Evolutionary conservation across 2,888 invertebrate genomes (phyloP).

Genomic region (Hyppa rectilinea): DNA sequence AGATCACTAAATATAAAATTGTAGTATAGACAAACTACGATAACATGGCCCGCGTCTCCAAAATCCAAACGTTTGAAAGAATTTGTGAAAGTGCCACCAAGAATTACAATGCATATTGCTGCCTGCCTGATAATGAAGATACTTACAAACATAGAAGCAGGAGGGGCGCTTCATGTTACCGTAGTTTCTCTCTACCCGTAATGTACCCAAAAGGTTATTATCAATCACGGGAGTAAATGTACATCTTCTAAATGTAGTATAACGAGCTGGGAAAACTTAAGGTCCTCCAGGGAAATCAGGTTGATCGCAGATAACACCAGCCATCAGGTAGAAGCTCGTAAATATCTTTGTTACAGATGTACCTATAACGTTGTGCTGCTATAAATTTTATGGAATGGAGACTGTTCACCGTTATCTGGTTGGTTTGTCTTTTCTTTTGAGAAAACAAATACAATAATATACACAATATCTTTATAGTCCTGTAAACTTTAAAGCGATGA

Average conservation of each 20-base stretch:
- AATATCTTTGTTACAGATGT: conserved; percentile 59
- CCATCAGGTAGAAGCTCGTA: conserved; percentile 51
- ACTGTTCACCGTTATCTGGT: conserved; percentile 52
- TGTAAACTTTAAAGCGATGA: neutral
- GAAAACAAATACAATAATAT: conserved; percentile 27
- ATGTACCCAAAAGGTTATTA: conserved; percentile 35
- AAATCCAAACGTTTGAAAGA: no score
- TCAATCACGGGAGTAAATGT: conserved; percentile 51
- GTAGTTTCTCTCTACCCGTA: no score
- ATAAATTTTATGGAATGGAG: conserved; percentile 57
- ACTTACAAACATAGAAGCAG: no score
- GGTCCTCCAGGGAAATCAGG: conserved; percentile 59
- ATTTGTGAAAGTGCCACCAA: no score
- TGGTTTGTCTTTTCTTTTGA: conserved; percentile 37
- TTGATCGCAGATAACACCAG: conserved; percentile 60
- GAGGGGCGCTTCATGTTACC: no score
- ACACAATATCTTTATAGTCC: conserved; percentile 4
- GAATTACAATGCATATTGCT: no score
- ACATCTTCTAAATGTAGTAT: conserved; percentile 53
- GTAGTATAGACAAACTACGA: no score
- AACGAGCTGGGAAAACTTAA: conserved; percentile 63
- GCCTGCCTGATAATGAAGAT: no score
- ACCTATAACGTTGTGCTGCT: conserved; percentile 45
- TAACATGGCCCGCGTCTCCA: no score
- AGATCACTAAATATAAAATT: neutral